phyloP scores from a whole-genome alignment of 1,140 invertebrate species.

The Pseudomyrmex concolor region DNA sequence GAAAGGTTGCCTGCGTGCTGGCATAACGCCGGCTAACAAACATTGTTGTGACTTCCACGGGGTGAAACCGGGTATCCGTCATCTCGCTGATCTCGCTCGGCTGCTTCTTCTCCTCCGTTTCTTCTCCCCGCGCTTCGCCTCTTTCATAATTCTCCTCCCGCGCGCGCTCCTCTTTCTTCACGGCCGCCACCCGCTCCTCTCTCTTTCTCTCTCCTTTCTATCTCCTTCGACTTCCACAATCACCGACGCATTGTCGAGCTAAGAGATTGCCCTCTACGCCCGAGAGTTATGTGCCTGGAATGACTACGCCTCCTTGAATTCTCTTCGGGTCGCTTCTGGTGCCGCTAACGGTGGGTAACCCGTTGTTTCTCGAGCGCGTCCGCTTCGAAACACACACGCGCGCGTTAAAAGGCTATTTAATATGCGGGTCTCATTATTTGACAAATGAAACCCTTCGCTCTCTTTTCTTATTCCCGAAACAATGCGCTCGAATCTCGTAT shows the following conservation, averaged over 20 bases:
- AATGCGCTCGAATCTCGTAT: conserved; percentile 20
- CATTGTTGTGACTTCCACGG: conserved; percentile 83
- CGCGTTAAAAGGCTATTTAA: conserved; percentile 47
- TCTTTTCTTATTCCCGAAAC: conserved; percentile 15
- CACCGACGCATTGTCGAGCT: conserved; percentile 69
- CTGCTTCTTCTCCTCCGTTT: conserved; percentile 33
- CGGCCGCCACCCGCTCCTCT: neutral
- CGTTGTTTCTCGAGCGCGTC: conserved; percentile 58
- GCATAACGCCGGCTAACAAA: conserved; percentile 76
- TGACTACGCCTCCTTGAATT: conserved; percentile 68
- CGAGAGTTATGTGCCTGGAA: conserved; percentile 69
- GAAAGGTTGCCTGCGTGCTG: conserved; percentile 67
- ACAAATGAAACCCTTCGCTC: conserved; percentile 29
- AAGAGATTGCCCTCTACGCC: conserved; percentile 70
- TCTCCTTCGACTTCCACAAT: conserved; percentile 64
- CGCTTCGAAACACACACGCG: neutral
- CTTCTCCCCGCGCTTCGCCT: conserved; percentile 35
- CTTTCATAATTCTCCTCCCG: conserved; percentile 7
- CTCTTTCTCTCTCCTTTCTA: conserved; percentile 1
- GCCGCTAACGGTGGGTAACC: conserved; percentile 62
- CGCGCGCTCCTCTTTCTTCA: conserved; percentile 7
- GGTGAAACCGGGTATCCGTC: conserved; percentile 82
- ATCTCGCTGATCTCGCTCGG: conserved; percentile 69
- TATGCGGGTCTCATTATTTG: conserved; percentile 42
- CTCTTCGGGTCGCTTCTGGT: conserved; percentile 66